Conservation (phyloP, 2,797 vertebrate species). For the Aphelocoma californica region DNA sequence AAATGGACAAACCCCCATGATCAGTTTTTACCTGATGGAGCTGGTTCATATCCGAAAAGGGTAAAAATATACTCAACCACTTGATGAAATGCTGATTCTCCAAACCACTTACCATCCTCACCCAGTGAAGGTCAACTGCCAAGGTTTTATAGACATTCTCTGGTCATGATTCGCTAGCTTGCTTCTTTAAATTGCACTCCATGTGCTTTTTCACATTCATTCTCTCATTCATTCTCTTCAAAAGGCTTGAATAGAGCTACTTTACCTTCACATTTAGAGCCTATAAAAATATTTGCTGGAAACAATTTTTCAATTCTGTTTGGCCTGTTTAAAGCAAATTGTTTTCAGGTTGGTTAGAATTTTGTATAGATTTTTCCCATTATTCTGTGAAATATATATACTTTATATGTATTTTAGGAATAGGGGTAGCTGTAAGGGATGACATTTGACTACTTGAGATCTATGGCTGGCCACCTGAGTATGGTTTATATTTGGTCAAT, state of each 20-base stretch:
- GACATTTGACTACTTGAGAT: background rate
- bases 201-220: background rate
- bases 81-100: conserved; percentile 40
- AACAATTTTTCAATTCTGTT: background rate
- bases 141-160: conserved; percentile 48
- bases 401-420: background rate
- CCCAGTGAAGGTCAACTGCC: conserved; percentile 64
- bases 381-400: background rate
- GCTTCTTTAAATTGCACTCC: conserved; percentile 12
- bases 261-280: background rate
- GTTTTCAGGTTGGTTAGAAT: background rate
- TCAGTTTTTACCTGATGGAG: conserved; percentile 40
- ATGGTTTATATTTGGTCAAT: background rate
- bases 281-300: background rate
- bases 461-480: background rate
- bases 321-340: background rate
- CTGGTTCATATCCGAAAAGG: conserved; percentile 10
- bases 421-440: background rate
- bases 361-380: background rate
- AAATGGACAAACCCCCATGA: conserved; percentile 29
- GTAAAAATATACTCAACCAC: conserved; percentile 42
- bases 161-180: conserved; percentile 6
- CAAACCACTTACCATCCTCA: conserved; percentile 51
- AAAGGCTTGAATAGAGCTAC: background rate
- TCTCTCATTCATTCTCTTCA: background rate